Base-by-base conservation (phyloP, 1,140 invertebrate genomes). In the Gryon sp. region DNA sequence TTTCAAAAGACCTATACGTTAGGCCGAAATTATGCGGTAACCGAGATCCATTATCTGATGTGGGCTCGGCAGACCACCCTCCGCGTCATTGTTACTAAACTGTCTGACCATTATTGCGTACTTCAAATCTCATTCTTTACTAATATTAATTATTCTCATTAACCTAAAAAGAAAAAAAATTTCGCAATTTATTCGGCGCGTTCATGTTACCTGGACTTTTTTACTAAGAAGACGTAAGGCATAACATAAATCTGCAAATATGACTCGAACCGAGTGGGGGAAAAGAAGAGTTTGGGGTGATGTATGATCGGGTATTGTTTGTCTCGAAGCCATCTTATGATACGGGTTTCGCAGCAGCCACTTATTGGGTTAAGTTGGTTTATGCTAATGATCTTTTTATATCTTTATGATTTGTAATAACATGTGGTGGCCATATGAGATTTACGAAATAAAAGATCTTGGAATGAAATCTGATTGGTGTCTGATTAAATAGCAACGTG, bases 21-120 rank as follows among this genome's bases (percentile, higher is more conserved):
- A 69, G 18, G 16, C 41, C 68, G 55, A 80, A 78, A 80, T 77
- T 77, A 53, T 77, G 59, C 74, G 66, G 63, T 76, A 62, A 80
- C 57, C 53, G 43, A 28, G 60, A 53, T 57, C 48, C 78, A 77
- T 80, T 80, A 77, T 77, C 74, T 77, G 73, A 74, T 73, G 60
- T 19, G 48, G 11, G 32, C 30, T 24, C 30, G 19, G 1, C 9
- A 55, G 78, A 69, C 76, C 76, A 75, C 76, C 76, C 66, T 70
- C 60, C 15, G 66, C 66, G 68, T 69, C 73, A 79, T 76, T 72
- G 73, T 70, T 75, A 53, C 66, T 53, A 62, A 66, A 53, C 63
- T 52, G 52, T 41, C 34, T 50, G 53, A 41, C 62, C 48, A 62
- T 62, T 77, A 74, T 69, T 76, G 68, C 65, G 55, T 46, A 45